Percentiles rank a stretch among this genome's conserved stretches.
These are phyloP conservation scores for Larimichthys polyactis DNA, from an alignment of 2,113 vertebrate genomes.

Conservation along the genomic window DNA sequence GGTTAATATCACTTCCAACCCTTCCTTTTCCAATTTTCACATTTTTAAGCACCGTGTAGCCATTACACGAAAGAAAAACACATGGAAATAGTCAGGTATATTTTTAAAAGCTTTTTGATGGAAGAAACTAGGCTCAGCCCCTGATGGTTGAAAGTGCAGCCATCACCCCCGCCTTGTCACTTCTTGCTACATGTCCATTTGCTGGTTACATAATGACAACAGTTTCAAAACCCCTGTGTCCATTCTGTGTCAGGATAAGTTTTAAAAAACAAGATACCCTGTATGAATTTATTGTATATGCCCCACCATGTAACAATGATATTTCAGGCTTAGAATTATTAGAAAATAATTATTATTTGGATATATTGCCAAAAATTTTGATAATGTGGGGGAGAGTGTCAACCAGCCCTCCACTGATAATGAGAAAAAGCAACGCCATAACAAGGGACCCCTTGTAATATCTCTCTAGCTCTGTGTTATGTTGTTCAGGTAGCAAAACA, in stretches of 20 bases:
- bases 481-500: conserved; percentile 44
- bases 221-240: background rate
- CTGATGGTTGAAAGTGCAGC: too few relatives aligned
- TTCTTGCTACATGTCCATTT: background rate
- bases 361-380: background rate
- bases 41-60: too few relatives aligned
- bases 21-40: too few relatives aligned
- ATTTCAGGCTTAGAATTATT: background rate
- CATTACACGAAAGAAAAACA: too few relatives aligned
- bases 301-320: background rate
- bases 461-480: conserved; percentile 29
- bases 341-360: background rate
- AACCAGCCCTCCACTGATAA: background rate
- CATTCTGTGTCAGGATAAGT: background rate
- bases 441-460: background rate
- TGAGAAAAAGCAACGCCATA: background rate
- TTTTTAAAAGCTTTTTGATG: too few relatives aligned
- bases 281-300: background rate
- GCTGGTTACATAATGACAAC: background rate
- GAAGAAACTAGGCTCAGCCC: too few relatives aligned
- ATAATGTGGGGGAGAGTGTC: background rate
- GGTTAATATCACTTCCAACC: too few relatives aligned
- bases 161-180: too few relatives aligned
- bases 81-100: too few relatives aligned
- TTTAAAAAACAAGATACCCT: background rate